phyloP scores from a whole-genome alignment of 2,888 invertebrate species.

The Tribolium freemani region DNA sequence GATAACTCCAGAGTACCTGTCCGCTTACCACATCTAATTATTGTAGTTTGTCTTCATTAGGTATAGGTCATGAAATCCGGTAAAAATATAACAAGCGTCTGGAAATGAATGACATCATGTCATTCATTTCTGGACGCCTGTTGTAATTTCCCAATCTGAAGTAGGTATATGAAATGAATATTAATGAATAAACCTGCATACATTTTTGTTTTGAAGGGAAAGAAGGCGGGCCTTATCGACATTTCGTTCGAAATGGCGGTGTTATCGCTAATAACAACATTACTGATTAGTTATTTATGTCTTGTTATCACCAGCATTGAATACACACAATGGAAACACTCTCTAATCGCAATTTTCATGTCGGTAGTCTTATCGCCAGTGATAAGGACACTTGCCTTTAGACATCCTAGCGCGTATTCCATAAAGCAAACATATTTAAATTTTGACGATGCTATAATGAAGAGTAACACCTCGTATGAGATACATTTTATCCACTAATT shows the following conservation, averaged over 20 bases:
- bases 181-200: slow-evolving; percentile 32
- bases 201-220: slow-evolving; percentile 19
- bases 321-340: slow-evolving; percentile 60
- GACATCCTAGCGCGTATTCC: slow-evolving; percentile 5
- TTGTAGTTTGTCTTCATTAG: slow-evolving; percentile 7
- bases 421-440: background rate
- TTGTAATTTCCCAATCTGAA: slow-evolving; percentile 2
- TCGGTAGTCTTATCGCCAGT: slow-evolving; percentile 53
- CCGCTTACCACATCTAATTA: slow-evolving; percentile 11
- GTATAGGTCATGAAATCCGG: background rate
- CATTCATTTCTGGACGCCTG: no score
- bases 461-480: background rate
- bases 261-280: slow-evolving; percentile 60
- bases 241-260: slow-evolving; percentile 55
- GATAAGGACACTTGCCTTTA: slow-evolving; percentile 36
- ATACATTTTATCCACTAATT: background rate
- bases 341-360: slow-evolving; percentile 60
- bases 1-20: slow-evolving; percentile 44
- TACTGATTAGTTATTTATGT: slow-evolving; percentile 61
- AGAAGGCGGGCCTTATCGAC: slow-evolving; percentile 35
- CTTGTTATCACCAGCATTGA: slow-evolving; percentile 61
- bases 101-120: no score
- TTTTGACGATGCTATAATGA: background rate
- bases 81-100: slow-evolving; percentile 9
- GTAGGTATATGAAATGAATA: slow-evolving; percentile 5